phyloP scores from a whole-genome alignment of 2,797 vertebrate species.

The Syndactyla subalaris region DNA sequence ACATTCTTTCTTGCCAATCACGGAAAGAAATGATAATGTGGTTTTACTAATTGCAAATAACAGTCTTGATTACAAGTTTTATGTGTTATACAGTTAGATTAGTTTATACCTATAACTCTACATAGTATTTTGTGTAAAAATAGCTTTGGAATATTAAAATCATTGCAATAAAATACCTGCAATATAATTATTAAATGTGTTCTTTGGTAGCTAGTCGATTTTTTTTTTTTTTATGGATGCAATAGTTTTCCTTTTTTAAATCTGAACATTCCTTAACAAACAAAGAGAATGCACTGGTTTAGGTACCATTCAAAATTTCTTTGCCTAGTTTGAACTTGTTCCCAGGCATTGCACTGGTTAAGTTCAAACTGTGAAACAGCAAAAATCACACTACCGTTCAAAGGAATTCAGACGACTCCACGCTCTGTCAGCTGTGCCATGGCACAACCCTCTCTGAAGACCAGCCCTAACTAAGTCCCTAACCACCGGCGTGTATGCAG shows the following conservation, averaged over 20 bases:
- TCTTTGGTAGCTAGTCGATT: slow-evolving; percentile 82
- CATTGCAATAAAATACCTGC: slow-evolving; percentile 85
- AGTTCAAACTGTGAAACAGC: slow-evolving; percentile 76
- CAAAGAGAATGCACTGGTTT: slow-evolving; percentile 96
- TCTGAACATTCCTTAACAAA: slow-evolving; percentile 87
- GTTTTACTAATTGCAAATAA: slow-evolving; percentile 75
- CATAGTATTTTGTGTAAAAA: slow-evolving; percentile 85
- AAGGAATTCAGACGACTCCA: slow-evolving; percentile 80
- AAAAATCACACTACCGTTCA: slow-evolving; percentile 74
- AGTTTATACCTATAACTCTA: slow-evolving; percentile 81
- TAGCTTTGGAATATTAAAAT: slow-evolving; percentile 85
- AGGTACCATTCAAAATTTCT: slow-evolving; percentile 81
- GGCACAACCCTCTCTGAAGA: slow-evolving; percentile 83
- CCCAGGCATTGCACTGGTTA: slow-evolving; percentile 64
- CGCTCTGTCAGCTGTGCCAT: slow-evolving; percentile 65
- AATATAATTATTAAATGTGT: slow-evolving; percentile 81
- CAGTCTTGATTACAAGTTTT: slow-evolving; percentile 74
- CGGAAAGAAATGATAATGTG: slow-evolving; percentile 69
- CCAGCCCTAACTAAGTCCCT: slow-evolving; percentile 83
- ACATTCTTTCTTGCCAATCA: slow-evolving; percentile 75
- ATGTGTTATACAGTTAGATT: slow-evolving; percentile 77
- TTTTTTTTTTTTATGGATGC: slow-evolving; percentile 74
- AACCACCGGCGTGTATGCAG: slow-evolving; percentile 75
- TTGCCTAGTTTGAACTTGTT: slow-evolving; percentile 79
- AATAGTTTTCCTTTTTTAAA: slow-evolving; percentile 77